phyloP scores from a whole-genome alignment of 2,888 invertebrate genomes.

The Acrocyrtus sp. region DNA sequence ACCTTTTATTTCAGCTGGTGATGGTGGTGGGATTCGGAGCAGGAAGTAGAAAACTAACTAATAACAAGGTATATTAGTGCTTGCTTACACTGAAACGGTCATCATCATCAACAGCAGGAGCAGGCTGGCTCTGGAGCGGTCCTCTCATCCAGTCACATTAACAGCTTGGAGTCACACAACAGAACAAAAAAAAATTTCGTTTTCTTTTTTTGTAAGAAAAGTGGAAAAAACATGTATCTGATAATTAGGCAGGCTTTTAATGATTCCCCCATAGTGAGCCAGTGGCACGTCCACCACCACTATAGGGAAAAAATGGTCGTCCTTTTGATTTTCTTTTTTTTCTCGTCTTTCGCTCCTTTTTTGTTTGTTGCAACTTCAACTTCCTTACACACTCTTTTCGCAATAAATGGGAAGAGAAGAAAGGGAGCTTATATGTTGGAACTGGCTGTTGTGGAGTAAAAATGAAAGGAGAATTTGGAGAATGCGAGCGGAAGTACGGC shows the following conservation, averaged over 20 bases:
- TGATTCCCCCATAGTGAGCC: constrained; percentile 60
- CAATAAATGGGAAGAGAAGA: no score
- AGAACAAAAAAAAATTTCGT: constrained; percentile 2
- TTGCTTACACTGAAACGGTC: no score
- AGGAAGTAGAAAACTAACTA: constrained; percentile 8
- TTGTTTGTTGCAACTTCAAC: no score
- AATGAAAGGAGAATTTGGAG: constrained; percentile 10
- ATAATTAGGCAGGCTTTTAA: constrained; percentile 64
- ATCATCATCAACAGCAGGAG: no score
- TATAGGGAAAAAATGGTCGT: constrained; percentile 55
- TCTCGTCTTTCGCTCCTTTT: constrained; percentile 12
- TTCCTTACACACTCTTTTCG: no score
- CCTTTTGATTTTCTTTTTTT: constrained; percentile 61
- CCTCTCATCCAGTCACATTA: constrained; percentile 40
- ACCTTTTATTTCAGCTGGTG: no score
- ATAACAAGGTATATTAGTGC: constrained; percentile 20
- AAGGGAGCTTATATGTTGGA: no score
- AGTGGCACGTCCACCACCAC: constrained; percentile 17
- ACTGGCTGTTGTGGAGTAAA: constrained; percentile 27
- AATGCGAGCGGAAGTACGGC: constrained; percentile 59
- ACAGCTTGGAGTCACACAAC: constrained; percentile 52
- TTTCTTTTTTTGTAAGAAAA: constrained; percentile 3
- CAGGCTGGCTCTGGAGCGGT: no score
- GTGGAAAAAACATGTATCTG: constrained; percentile 58
- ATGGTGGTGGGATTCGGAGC: no score